Percentiles rank a stretch among this genome's conserved stretches.
phyloP scores from a whole-genome alignment of 2,888 invertebrate species.

The Lamellibrachia satsuma region DNA sequence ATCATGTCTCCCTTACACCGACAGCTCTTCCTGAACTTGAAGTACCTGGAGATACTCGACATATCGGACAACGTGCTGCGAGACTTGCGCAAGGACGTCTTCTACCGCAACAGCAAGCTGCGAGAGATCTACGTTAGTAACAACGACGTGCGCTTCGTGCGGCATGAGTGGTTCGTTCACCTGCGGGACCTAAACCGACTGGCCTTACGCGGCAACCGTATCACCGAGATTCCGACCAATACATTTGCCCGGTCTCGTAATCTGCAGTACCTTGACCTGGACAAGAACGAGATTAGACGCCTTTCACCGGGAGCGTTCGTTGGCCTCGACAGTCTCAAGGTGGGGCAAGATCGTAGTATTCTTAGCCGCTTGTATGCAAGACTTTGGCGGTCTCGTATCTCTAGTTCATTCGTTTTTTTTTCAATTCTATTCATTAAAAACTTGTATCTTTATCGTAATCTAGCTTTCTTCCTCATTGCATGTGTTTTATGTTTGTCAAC shows the following conservation, averaged over 20 bases:
- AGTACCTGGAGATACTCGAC: slow-evolving; percentile 43
- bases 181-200: slow-evolving; percentile 43
- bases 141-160: slow-evolving; percentile 48
- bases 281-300: slow-evolving; percentile 44
- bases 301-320: slow-evolving; percentile 37
- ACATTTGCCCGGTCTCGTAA: slow-evolving; percentile 21
- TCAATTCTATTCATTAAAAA: too few relatives aligned
- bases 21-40: too few relatives aligned
- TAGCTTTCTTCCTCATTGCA: too few relatives aligned
- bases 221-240: slow-evolving; percentile 31
- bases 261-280: slow-evolving; percentile 42
- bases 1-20: too few relatives aligned
- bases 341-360: too few relatives aligned
- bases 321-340: neutral
- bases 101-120: slow-evolving; percentile 71
- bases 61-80: slow-evolving; percentile 36
- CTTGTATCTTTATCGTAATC: too few relatives aligned
- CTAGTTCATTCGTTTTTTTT: too few relatives aligned
- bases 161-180: slow-evolving; percentile 45
- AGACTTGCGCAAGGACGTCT: slow-evolving; percentile 40
- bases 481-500: too few relatives aligned
- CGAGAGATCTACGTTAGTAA: slow-evolving; percentile 44
- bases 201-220: slow-evolving; percentile 45
- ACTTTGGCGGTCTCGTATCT: too few relatives aligned
- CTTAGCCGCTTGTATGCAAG: too few relatives aligned